A percentile compares a stretch with the other conserved stretches of the same genome.
phyloP scores from a whole-genome alignment of 2,113 vertebrate species.

The Paedocypris sp. region DNA sequence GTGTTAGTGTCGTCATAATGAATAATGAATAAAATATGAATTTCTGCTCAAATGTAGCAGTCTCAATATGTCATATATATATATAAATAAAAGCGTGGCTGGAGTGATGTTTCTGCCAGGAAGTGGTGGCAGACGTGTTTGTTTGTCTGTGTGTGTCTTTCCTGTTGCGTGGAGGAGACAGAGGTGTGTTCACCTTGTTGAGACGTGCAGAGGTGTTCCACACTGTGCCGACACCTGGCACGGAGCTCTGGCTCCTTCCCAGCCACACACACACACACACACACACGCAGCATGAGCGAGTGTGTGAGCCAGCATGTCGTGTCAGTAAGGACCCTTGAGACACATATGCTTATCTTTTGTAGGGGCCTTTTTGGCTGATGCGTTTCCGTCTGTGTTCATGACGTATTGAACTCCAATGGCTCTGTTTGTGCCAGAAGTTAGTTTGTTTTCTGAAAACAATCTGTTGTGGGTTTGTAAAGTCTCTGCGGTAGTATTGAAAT shows the following conservation, averaged over 20 bases:
- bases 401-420: background rate
- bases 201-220: slow-evolving; percentile 24
- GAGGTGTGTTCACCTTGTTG: slow-evolving; percentile 25
- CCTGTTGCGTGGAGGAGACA: slow-evolving; percentile 1
- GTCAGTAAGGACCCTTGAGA: slow-evolving; percentile 12
- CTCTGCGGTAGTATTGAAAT: background rate
- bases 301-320: slow-evolving; percentile 13
- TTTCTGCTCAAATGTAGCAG: too few relatives aligned
- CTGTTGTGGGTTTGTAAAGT: background rate
- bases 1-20: too few relatives aligned
- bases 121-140: background rate
- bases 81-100: too few relatives aligned
- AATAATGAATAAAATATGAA: too few relatives aligned
- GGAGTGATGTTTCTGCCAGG: too few relatives aligned
- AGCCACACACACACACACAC: too few relatives aligned
- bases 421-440: background rate
- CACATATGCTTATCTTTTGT: background rate
- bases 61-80: too few relatives aligned
- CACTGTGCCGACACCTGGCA: slow-evolving; percentile 22
- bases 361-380: slow-evolving; percentile 20
- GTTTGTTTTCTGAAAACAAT: background rate
- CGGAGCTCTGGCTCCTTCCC: slow-evolving; percentile 12
- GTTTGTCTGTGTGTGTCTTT: slow-evolving; percentile 1
- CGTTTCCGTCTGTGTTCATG: background rate
- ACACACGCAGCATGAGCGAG: slow-evolving; percentile 3